phyloP scores from a whole-genome alignment of 2,888 invertebrate species.

The Leucophora obtusa region DNA sequence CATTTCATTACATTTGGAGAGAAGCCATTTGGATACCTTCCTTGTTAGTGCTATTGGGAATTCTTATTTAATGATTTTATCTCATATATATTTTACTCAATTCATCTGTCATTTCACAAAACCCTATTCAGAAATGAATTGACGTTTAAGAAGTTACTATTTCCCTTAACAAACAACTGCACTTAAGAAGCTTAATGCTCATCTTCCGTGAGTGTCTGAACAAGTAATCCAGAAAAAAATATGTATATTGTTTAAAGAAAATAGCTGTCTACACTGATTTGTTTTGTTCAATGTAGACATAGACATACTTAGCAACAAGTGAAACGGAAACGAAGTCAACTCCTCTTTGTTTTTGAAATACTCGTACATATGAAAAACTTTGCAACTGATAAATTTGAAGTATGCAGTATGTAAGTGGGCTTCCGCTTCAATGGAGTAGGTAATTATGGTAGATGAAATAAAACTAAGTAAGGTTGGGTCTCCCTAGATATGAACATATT shows the following conservation, averaged over 20 bases:
- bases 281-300: neutral
- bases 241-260: neutral
- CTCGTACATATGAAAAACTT: neutral
- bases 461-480: neutral
- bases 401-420: constrained; percentile 17
- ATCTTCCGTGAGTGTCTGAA: constrained; percentile 27
- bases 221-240: constrained; percentile 13
- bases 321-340: constrained; percentile 52
- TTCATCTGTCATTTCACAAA: neutral
- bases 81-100: too few species aligned
- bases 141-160: neutral
- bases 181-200: constrained; percentile 2
- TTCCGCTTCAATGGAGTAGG: constrained; percentile 70
- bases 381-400: neutral
- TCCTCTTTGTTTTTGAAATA: constrained; percentile 19
- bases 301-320: constrained; percentile 28
- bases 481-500: neutral
- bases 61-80: too few species aligned
- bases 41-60: too few species aligned
- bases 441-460: constrained; percentile 64
- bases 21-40: too few species aligned
- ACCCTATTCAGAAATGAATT: too few species aligned
- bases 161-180: neutral
- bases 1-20: too few species aligned
- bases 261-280: neutral